These are phyloP conservation scores for Drosophila flavopinicola DNA, from an alignment of 2,888 invertebrate genomes.

Conservation along the genomic window DNA sequence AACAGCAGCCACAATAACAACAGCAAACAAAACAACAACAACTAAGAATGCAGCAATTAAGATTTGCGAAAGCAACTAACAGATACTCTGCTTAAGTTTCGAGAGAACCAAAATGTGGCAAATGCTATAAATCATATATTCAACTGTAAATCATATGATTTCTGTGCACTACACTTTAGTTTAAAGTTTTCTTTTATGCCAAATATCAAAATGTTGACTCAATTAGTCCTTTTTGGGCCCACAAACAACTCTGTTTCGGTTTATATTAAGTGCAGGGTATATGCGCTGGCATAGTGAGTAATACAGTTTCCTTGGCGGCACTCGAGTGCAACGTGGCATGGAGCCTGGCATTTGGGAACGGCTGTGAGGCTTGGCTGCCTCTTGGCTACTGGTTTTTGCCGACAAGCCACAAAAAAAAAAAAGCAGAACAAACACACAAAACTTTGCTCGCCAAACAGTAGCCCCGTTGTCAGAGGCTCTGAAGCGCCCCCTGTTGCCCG, in stretches of 20 bases:
- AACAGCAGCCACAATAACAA: slow-evolving; percentile 39
- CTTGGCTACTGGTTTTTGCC: slow-evolving; percentile 70
- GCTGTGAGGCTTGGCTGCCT: slow-evolving; percentile 54
- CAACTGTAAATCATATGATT: no score
- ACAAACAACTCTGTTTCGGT: no score
- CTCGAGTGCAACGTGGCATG: slow-evolving; percentile 73
- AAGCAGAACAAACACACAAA: slow-evolving; percentile 28
- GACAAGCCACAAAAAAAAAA: slow-evolving; percentile 51
- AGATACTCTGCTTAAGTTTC: slow-evolving; percentile 21
- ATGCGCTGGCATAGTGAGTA: slow-evolving; percentile 21
- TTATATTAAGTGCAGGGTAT: slow-evolving; percentile 51
- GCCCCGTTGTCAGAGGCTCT: slow-evolving; percentile 63
- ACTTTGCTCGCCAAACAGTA: slow-evolving; percentile 64
- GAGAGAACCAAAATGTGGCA: background rate
- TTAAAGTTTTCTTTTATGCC: no score
- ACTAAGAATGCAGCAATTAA: slow-evolving; percentile 26
- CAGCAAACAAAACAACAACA: slow-evolving; percentile 24
- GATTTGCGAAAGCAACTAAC: background rate
- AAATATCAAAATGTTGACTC: no score
- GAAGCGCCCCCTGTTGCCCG: slow-evolving; percentile 17
- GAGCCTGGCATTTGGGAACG: slow-evolving; percentile 25
- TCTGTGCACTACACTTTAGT: no score
- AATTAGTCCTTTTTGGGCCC: no score
- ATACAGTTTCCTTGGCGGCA: slow-evolving; percentile 54
- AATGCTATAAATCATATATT: no score